A percentile compares a stretch with the other conserved stretches of the same genome.
phyloP scores from a whole-genome alignment of 2,113 vertebrate species.

The Aramus guarauna region DNA sequence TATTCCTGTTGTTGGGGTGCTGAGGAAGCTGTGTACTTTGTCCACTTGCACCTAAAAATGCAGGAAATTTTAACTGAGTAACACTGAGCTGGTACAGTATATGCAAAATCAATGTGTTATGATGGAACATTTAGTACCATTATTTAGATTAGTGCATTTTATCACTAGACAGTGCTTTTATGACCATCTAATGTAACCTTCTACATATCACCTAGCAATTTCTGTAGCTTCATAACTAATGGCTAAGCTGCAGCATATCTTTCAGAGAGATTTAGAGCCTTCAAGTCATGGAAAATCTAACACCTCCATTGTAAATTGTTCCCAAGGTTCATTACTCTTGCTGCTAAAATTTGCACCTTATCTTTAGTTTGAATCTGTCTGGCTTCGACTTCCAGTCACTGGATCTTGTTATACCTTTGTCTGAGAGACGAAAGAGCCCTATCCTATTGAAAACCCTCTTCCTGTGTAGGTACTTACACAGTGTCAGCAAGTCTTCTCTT shows the following conservation, averaged over 20 bases:
- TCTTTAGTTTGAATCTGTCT: conserved; percentile 45
- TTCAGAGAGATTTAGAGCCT: conserved; percentile 16
- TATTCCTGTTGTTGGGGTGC: neutral
- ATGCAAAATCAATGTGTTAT: neutral
- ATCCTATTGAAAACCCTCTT: neutral
- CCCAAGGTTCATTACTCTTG: conserved; percentile 1
- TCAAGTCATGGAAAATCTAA: conserved; percentile 31
- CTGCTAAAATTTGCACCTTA: conserved; percentile 35
- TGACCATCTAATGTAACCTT: neutral
- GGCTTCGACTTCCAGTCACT: conserved; percentile 1
- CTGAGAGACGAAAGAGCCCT: neutral
- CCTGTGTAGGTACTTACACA: neutral
- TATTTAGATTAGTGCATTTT: conserved; percentile 38
- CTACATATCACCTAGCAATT: neutral
- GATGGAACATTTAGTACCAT: neutral
- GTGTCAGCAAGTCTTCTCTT: neutral
- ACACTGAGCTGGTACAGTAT: neutral
- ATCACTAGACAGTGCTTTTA: neutral
- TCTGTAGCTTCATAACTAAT: neutral
- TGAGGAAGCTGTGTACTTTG: neutral
- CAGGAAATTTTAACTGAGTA: neutral
- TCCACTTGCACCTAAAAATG: neutral
- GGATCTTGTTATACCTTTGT: conserved; percentile 24
- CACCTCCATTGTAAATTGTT: conserved; percentile 8
- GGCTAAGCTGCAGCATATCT: neutral